A percentile compares a stretch with the other conserved stretches of the same genome.
Conservation (phyloP, 2,113 vertebrate species). For the Gasterosteus aculeatus region DNA sequence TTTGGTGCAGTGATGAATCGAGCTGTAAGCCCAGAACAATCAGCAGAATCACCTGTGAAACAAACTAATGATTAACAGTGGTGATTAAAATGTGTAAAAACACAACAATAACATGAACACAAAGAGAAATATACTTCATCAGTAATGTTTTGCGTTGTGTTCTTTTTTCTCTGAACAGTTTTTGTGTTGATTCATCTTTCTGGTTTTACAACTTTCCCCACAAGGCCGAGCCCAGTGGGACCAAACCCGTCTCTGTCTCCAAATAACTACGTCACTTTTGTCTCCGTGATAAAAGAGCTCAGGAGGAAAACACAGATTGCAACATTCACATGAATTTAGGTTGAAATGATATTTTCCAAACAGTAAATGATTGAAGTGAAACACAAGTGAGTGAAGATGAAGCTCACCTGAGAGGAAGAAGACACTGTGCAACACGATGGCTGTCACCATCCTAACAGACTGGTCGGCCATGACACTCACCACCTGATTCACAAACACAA, state of each 20-base stretch:
- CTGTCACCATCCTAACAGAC: not conserved
- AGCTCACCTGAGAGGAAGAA: not conserved
- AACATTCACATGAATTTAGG: not conserved
- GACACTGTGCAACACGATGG: not conserved
- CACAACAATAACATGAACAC: not conserved
- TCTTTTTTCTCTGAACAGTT: not conserved
- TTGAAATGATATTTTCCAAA: not conserved
- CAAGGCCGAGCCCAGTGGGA: not conserved
- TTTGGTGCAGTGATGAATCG: not conserved
- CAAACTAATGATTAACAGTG: not conserved
- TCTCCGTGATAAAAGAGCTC: not conserved
- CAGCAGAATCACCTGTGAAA: conserved; percentile 17
- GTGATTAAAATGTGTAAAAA: not conserved
- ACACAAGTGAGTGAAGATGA: not conserved
- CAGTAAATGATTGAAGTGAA: not conserved
- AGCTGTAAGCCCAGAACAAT: accelerated
- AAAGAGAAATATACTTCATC: not conserved
- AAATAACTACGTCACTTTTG: not conserved
- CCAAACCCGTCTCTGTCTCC: not conserved
- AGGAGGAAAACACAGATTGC: not conserved
- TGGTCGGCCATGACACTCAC: not conserved
- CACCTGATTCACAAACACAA: not conserved
- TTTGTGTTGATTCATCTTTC: not conserved
- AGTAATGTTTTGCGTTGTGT: not conserved
- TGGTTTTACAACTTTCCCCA: not conserved